Percentiles rank a stretch among this genome's conserved stretches.
Evolutionary conservation across 92 coral and sea anemone genomes (phyloP).

Genomic region (Porites evermanni): DNA sequence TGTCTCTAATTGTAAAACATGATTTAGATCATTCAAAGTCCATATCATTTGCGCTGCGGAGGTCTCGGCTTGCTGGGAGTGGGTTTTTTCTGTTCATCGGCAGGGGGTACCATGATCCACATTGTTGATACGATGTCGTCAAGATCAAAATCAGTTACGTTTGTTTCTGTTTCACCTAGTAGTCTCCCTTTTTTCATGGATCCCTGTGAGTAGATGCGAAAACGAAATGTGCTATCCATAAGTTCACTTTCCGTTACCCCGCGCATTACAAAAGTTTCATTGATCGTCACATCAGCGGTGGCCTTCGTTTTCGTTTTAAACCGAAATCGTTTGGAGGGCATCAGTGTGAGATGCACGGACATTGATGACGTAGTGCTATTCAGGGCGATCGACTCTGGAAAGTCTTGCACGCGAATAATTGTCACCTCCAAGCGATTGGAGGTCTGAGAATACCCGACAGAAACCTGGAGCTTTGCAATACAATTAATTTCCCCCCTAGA

Average conservation of each 20-base stretch:
- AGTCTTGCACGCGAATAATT: conserved; percentile 62
- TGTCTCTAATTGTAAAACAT: too few species aligned
- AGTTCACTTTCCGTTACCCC: conserved; percentile 56
- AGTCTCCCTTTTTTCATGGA: conserved; percentile 61
- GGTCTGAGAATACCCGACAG: conserved; percentile 72
- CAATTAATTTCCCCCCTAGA: conserved; percentile 42
- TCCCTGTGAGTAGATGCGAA: conserved; percentile 69
- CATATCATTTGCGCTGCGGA: conserved; percentile 3
- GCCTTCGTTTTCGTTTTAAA: conserved; percentile 78
- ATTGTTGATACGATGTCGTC: conserved; percentile 67
- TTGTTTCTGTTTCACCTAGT: conserved; percentile 63
- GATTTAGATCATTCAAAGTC: background rate
- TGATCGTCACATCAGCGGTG: conserved; percentile 57
- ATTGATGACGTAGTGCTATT: conserved; percentile 56
- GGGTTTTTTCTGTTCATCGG: conserved; percentile 50
- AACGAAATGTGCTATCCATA: conserved; percentile 57
- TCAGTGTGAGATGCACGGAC: conserved; percentile 59
- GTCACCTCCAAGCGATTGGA: conserved; percentile 71
- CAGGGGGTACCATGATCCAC: conserved; percentile 65
- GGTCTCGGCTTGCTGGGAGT: background rate
- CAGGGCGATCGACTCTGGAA: conserved; percentile 49
- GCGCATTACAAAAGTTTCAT: conserved; percentile 72
- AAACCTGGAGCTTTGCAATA: conserved; percentile 67
- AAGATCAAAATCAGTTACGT: conserved; percentile 68
- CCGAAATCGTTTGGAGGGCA: conserved; percentile 70